Base-by-base conservation (phyloP, 2,797 vertebrate species). In the Gambusia yucatana region DNA sequence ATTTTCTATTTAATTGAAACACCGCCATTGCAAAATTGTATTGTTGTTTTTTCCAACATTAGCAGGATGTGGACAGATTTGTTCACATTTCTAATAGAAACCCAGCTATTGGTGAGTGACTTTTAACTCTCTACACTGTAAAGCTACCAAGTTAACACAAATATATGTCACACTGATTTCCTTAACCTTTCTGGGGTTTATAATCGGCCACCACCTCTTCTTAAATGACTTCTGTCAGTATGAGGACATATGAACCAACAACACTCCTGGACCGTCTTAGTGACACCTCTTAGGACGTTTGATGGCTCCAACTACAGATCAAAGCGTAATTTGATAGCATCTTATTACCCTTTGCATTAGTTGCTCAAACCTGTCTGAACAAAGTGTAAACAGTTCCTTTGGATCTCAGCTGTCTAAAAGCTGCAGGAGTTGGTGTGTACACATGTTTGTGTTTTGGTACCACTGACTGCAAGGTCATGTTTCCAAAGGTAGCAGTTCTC, bases 401-500 rank as follows among this genome's bases (percentile, higher is more conserved):
- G 67, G 55, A 76, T 75, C 73, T 81, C 75, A 61, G 80, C 81
- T 80, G 76, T 77, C 36, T 73, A 75, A 83, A 83, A 75, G 74
- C 74, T 73, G 77, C 75, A 78, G 90, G 86, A 84, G 87, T 79
- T 73, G 5, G 78, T 91, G 89, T 82, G 91, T 87, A 87, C 79
- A 8, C 82, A 79, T 74, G 86, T 86, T 88, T 80, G 83, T 77
- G 86, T 84, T 88, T 85, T 72, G 78, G 81, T 79, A 80, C 52
- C 41, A 82, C 72, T 89, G 84, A 93, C 25, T 87, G 92, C 39
- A 61, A 86, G 83, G 82, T 94, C 87, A 69, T 47, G 89, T 93
- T 94, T 93, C 93, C 93, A 90, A 93, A 86, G 71, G 77, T 48
- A 79, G 81, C 82, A 76, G 36, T 79, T 82, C 25, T 80, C 50